Conservation (phyloP, 2,888 invertebrate species). For the Leptodirus hochenwartii region DNA sequence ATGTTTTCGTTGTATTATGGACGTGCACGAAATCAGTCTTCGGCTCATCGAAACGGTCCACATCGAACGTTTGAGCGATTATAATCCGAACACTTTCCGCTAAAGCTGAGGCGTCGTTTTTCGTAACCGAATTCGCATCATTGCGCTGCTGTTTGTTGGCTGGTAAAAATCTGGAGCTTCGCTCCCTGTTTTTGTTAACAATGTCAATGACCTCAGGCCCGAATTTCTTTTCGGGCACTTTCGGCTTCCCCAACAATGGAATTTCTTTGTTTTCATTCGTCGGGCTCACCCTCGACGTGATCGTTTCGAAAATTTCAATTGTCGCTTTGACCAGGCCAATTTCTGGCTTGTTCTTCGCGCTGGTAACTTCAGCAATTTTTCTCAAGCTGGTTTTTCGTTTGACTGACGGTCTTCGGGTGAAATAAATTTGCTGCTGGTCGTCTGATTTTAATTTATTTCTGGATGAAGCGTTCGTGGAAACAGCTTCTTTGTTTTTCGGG, state of each 20-base stretch:
- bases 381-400: not conserved
- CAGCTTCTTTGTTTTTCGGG: too few species aligned
- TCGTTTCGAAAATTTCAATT: slow-evolving; percentile 24
- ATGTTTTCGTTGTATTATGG: slow-evolving; percentile 20
- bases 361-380: too few species aligned
- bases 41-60: not conserved
- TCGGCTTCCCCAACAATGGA: slow-evolving; percentile 30
- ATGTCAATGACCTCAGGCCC: slow-evolving; percentile 33
- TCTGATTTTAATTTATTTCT: too few species aligned
- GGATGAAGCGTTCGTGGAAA: too few species aligned
- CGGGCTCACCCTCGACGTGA: slow-evolving; percentile 10
- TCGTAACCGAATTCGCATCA: not conserved
- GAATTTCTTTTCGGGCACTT: slow-evolving; percentile 41
- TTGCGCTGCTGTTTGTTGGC: not conserved
- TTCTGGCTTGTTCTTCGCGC: too few species aligned
- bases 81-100: not conserved
- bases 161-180: slow-evolving; percentile 6
- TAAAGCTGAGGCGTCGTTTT: slow-evolving; percentile 10
- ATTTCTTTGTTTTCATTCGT: slow-evolving; percentile 21
- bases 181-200: slow-evolving; percentile 18
- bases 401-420: too few species aligned
- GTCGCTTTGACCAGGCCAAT: slow-evolving; percentile 20
- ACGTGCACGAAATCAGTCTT: slow-evolving; percentile 16
- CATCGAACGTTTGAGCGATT: too few species aligned
- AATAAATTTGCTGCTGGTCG: too few species aligned